Evolutionary conservation across 2,113 vertebrate genomes (phyloP), one percentile per base, ranked within the genome.

Genomic region (Theristicus caerulescens): DNA sequence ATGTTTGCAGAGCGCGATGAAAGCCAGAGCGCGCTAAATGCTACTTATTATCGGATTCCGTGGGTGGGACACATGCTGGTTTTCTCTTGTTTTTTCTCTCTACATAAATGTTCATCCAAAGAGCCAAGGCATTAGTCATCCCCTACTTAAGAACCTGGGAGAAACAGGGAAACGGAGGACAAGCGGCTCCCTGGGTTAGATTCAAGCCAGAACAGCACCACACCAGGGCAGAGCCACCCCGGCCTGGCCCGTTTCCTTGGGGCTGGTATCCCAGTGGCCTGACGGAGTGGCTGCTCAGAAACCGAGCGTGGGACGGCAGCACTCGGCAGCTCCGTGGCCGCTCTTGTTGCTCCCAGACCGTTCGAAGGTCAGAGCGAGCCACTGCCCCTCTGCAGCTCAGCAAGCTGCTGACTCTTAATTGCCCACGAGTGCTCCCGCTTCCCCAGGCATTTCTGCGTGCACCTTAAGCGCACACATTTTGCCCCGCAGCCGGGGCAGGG

Each of bases 91-190:
- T 95, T 96, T 95, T 88, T 49, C 85, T 88, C 88, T 86, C 90
- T 88, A 90, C 73, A 81, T 96, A 96, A 97, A 96, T 81, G 94
- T 80, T 93, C 94, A 80, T 78, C 76, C 44, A 32, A 55, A 64
- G 92, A 96, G 94, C 95, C 92, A 95, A 96, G 90, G 67, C 59
- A 88, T 97, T 90, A 93, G 69, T 96, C 96, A 94, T 90, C 90
- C 46, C 32, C 64, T 64, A 47, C 67, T 93, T 71, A 76, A 88
- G 52, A 94, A 82, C 46, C 54, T 17, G 4, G 24, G 64, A 92
- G 42, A 91, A 93, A 73, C 31, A 73, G 38, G 29, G 66, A 85
- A 91, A 86, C 7, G 7, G 66, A 74, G 31, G 51, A 92, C 76
- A 74, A 74, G 77, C 38, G 13, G 72, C 59, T 90, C 47, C 58